Evolutionary conservation across 2,888 invertebrate genomes (phyloP).

Genomic region (Amphipoea oculea): DNA sequence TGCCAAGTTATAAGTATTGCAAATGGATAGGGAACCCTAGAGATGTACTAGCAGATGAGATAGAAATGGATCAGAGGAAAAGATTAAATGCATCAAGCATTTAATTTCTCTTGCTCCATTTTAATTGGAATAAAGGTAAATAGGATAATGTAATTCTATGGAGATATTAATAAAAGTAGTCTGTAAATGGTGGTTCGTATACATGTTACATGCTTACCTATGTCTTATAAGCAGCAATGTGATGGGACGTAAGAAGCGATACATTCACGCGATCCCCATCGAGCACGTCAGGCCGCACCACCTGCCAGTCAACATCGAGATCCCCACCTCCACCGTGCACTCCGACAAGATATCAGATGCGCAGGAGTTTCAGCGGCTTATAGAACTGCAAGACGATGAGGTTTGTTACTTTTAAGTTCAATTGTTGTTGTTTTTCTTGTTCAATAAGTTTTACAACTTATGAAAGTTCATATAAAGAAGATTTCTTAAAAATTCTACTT

Average conservation of each 20-base stretch:
- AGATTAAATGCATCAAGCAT: neutral
- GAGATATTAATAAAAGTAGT: neutral
- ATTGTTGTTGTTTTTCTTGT: neutral
- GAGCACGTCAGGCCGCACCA: constrained; percentile 76
- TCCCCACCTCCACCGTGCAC: constrained; percentile 45
- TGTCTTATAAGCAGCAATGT: constrained; percentile 7
- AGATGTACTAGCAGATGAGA: neutral
- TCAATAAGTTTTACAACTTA: neutral
- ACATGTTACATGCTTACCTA: neutral
- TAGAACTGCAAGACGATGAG: constrained; percentile 83
- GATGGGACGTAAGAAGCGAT: constrained; percentile 72
- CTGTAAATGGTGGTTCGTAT: neutral
- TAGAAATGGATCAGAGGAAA: neutral
- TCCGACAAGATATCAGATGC: constrained; percentile 64
- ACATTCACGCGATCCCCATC: constrained; percentile 76
- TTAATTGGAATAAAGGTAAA: neutral
- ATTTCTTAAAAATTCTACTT: neutral
- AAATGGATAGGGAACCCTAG: neutral
- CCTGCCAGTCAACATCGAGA: constrained; percentile 60
- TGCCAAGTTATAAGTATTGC: too few relatives aligned
- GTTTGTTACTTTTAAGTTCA: constrained; percentile 61
- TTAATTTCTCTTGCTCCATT: neutral
- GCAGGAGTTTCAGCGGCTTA: constrained; percentile 77
- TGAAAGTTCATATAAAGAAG: neutral
- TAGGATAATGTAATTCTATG: neutral